Evolutionary conservation across 2,888 invertebrate genomes (phyloP), one percentile per base, ranked within the genome.

Genomic region (Eristalis pertinax): DNA sequence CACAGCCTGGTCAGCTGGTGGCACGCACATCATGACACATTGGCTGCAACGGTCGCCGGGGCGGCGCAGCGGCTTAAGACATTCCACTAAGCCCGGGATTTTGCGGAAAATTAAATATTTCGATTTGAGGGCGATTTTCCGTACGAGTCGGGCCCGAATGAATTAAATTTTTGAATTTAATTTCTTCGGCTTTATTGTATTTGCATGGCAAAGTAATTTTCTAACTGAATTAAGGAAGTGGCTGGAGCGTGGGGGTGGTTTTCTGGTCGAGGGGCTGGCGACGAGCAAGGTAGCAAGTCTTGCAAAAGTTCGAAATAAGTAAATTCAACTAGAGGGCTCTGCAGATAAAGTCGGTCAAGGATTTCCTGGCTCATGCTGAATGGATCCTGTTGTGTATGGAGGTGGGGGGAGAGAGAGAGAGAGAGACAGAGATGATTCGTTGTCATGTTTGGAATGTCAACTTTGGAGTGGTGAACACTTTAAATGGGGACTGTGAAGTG

Each of bases 141-240:
- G 22, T 32, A 8, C n/a, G 32, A 56, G 35, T n/a, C 35, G 38
- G 38, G 4, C n/a, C 29, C n/a, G 26, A 13, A 38, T 65, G 8
- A 19, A 41, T 64, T 63, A 26, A 56, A 58, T 64, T 58, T 56
- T 41, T 22, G 67, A 58, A 75, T 64, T 50, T 64, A 81, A 81
- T 81, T 75, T 56, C 67, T 63, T 22, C 29, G 50, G 29, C 41
- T 69, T 81, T 58, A 68, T 69, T 58, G 35, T 58, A 35, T 69
- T 75, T 29, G 65, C 35, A 56, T 68, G 64, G 11, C 10, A 64
- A 69, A 72, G 41, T 78, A 64, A 78, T 64, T 77, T 77, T 50
- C 43, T 32, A 70, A 68, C 22, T 68, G 56, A 74, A 80, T 81
- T 64, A 32, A 41, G 43, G n/a, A 68, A 56, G n/a, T 60, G 19